Percentiles rank a stretch among this genome's conserved stretches.
These are phyloP conservation scores for Etheostoma spectabile DNA, from an alignment of 2,113 vertebrate species.

Conservation along the genomic window DNA sequence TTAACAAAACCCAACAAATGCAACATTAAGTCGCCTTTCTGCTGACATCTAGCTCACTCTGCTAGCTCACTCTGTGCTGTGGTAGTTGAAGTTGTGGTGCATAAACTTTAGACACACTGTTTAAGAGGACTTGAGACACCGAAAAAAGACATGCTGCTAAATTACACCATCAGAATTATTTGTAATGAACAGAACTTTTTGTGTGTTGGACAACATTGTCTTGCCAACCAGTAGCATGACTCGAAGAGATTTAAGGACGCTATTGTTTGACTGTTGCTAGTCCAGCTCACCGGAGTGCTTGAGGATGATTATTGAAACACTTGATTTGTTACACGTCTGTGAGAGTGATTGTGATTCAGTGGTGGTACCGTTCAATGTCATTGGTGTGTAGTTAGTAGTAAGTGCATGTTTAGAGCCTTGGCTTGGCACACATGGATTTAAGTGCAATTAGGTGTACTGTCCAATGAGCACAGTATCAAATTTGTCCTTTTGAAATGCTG, in stretches of 20 bases:
- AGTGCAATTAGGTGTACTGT: constrained; percentile 71
- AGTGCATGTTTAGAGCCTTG: constrained; percentile 59
- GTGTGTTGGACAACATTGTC: constrained; percentile 7
- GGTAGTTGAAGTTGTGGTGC: constrained; percentile 19
- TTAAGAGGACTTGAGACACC: constrained; percentile 17
- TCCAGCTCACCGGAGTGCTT: constrained; percentile 25
- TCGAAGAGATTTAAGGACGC: neutral
- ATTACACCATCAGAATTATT: constrained; percentile 23
- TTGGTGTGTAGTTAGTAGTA: constrained; percentile 45
- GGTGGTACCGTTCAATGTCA: constrained; percentile 59
- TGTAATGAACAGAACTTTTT: constrained; percentile 15
- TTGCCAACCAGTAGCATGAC: constrained; percentile 16
- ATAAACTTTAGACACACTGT: constrained; percentile 8
- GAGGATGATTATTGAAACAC: constrained; percentile 6
- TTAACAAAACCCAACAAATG: neutral
- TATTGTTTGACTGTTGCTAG: constrained; percentile 22
- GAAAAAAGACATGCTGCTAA: constrained; percentile 54
- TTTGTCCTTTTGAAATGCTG: constrained; percentile 23
- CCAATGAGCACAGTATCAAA: constrained; percentile 51
- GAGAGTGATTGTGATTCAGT: constrained; percentile 39
- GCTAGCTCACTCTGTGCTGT: constrained; percentile 6
- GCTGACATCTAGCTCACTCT: constrained; percentile 1
- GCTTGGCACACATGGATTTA: constrained; percentile 54
- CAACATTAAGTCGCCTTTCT: constrained; percentile 22
- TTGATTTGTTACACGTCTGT: constrained; percentile 37